phyloP scores from a whole-genome alignment of 2,888 invertebrate species.

The Achlya flavicornis region DNA sequence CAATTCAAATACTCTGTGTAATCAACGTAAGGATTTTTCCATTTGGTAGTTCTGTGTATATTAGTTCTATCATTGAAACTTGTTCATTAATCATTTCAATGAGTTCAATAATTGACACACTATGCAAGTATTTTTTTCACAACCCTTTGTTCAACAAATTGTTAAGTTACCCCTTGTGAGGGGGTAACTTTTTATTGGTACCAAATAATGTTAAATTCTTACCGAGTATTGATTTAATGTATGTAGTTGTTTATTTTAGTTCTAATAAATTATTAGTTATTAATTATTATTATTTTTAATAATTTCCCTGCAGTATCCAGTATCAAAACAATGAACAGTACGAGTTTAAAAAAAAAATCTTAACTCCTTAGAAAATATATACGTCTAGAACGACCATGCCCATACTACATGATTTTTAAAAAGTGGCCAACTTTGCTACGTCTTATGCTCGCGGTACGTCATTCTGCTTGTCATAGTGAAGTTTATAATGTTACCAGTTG shows the following conservation, averaged over 20 bases:
- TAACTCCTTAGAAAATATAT: no score
- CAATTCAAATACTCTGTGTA: slow-evolving; percentile 78
- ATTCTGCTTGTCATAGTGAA: no score
- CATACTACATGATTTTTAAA: no score
- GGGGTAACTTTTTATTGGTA: not conserved
- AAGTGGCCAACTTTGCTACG: no score
- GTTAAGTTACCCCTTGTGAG: no score
- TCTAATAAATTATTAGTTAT: slow-evolving; percentile 51
- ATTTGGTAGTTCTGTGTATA: not conserved
- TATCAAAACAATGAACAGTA: no score
- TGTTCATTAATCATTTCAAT: not conserved
- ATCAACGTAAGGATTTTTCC: slow-evolving; percentile 16
- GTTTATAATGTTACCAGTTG: no score
- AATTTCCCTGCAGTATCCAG: not conserved
- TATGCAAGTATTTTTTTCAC: not conserved
- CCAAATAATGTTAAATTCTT: slow-evolving; percentile 9
- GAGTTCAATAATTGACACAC: not conserved
- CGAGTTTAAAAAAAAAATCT: no score
- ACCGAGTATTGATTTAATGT: slow-evolving; percentile 28
- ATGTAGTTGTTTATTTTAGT: slow-evolving; percentile 41
- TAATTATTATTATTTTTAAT: slow-evolving; percentile 14
- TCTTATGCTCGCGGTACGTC: no score
- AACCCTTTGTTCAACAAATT: not conserved
- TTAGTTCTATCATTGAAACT: not conserved
- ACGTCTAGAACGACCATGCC: no score